phyloP scores from a whole-genome alignment of 2,113 vertebrate genomes.

The Chloropsis cyanopogon region DNA sequence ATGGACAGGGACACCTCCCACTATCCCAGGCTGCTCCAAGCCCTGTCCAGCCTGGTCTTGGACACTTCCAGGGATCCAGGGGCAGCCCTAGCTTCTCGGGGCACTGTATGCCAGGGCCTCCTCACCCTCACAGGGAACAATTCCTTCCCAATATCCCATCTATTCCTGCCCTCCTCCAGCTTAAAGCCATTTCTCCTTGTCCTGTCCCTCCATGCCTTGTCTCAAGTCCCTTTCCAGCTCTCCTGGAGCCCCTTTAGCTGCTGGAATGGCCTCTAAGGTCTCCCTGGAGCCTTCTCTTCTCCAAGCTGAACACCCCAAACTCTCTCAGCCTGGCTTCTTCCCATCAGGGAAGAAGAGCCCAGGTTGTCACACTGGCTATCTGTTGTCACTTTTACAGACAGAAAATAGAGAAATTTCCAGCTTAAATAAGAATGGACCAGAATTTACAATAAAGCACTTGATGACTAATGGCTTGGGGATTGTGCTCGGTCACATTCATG shows the following conservation, averaged over 20 bases:
- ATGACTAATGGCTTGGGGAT: neutral
- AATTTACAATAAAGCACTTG: neutral
- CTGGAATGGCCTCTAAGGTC: neutral
- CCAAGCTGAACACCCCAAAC: neutral
- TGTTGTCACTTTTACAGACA: neutral
- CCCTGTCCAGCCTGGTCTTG: neutral
- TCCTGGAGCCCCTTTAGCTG: neutral
- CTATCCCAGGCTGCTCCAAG: neutral
- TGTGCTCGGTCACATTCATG: neutral
- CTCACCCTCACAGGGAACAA: neutral
- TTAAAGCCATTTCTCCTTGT: neutral
- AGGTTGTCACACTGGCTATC: neutral
- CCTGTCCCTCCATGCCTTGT: neutral
- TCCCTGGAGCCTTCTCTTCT: neutral
- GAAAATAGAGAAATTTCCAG: neutral
- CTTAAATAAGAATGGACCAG: neutral
- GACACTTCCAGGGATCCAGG: neutral
- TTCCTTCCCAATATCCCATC: neutral
- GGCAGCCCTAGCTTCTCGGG: neutral
- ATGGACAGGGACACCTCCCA: neutral
- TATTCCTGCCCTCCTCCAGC: rapidly evolving
- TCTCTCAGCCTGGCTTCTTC: neutral
- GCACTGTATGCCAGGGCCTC: neutral
- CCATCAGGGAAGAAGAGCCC: too few species aligned
- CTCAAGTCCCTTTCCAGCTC: neutral